Percentiles rank a stretch among this genome's conserved stretches.
Evolutionary conservation across 1,140 invertebrate genomes (phyloP).

Genomic region (Drosophila chauvacae): DNA sequence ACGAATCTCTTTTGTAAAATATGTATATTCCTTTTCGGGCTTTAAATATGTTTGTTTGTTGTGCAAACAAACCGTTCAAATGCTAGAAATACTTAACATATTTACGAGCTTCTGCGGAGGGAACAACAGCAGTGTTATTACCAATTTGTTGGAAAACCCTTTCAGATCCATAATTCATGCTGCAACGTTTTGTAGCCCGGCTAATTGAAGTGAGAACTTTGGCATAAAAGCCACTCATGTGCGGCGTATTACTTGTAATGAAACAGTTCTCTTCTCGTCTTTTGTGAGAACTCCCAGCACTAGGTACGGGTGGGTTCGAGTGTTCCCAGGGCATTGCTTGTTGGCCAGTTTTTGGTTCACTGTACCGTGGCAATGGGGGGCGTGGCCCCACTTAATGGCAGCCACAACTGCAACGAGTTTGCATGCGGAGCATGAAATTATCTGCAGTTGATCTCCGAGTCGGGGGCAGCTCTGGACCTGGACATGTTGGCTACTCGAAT

Average conservation of each 20-base stretch:
- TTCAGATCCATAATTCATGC: slow-evolving; percentile 12
- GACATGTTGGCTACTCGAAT: slow-evolving; percentile 57
- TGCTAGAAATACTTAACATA: neutral
- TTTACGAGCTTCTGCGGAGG: slow-evolving; percentile 1
- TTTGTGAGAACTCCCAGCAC: slow-evolving; percentile 28
- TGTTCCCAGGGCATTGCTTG: slow-evolving; percentile 41
- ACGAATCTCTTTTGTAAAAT: slow-evolving; percentile 14
- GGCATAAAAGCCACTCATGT: slow-evolving; percentile 31
- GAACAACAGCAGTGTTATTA: slow-evolving; percentile 9
- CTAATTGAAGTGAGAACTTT: slow-evolving; percentile 45
- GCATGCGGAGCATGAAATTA: slow-evolving; percentile 60
- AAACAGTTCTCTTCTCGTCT: slow-evolving; percentile 10
- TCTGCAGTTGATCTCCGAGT: slow-evolving; percentile 51
- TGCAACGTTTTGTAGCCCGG: slow-evolving; percentile 18
- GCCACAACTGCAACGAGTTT: slow-evolving; percentile 46
- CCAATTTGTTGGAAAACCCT: slow-evolving; percentile 10
- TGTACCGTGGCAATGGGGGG: slow-evolving; percentile 49
- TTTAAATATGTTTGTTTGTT: neutral
- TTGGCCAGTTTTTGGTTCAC: slow-evolving; percentile 46
- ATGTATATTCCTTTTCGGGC: neutral
- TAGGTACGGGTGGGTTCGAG: neutral
- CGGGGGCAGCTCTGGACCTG: slow-evolving; percentile 30
- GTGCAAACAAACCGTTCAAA: slow-evolving; percentile 16
- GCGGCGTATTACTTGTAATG: slow-evolving; percentile 22
- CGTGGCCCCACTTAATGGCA: slow-evolving; percentile 37